Evolutionary conservation across 2,113 vertebrate species (phyloP), one percentile per base, ranked within the genome.

Genomic region (Choloepus hoffmanni): DNA sequence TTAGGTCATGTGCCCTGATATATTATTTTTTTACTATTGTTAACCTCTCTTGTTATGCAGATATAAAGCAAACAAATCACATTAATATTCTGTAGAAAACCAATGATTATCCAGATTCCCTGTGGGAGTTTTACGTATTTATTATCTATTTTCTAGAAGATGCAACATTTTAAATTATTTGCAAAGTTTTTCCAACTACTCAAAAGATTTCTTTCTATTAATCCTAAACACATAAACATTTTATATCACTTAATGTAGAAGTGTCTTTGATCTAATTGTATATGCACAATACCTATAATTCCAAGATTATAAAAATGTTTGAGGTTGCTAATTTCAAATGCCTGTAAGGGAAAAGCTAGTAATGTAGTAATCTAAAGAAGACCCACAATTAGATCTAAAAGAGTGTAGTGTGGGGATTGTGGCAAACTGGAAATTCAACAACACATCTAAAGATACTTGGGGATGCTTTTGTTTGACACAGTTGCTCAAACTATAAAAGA

Each of bases 11-110:
- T 11, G 10, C 30, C 95, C 89, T 90, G 62, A 65, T 23, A 89
- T 63, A 88, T 50, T 96, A 23, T 93, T 33, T 85, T 95, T 70
- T 92, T 36, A 97, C 67, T 62, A 68, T 76, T 94, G 50, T 72
- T 87, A 96, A 90, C 40, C 3, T 91, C 76, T 45, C 63, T 93
- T 73, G 28, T n/a, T 60, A 94, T 90, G 85, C 85, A 95, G 62
- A 89, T 92, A 82, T 90, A 97, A 94, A 93, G 50, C 81, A 83
- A 45, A 93, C 76, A 84, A 76, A 74, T 85, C 3, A 43, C 2
- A 45, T 74, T 95, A n/a, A 76, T 33, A 13, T 43, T 78, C 83
- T 36, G n/a, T 93, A 85, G 28, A 84, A 85, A 85, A 90, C 90
- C 1, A 68, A 15, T 84, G 11, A 89, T 68, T 36, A 43, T 74